Evolutionary conservation across 2,797 vertebrate species (phyloP), one percentile per base, ranked within the genome.

Genomic region (Poeciliopsis turneri): DNA sequence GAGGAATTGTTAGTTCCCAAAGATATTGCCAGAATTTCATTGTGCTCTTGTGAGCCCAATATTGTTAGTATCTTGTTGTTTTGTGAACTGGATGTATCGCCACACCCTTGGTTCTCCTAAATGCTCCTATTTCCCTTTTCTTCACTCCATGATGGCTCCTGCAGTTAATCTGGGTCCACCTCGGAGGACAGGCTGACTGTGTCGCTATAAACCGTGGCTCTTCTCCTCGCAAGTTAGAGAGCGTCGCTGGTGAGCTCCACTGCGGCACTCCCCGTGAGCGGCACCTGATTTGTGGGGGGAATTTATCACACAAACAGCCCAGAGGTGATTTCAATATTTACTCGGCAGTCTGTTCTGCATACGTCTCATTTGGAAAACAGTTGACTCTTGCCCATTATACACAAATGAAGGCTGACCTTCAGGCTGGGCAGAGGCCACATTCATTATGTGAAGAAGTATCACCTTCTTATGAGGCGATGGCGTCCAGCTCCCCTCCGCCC

Each of bases 331-430:
- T 93, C 90, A 92, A 94, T 95, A 95, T 94, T 94, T 94, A 91
- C 91, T 89, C 88, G 86, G 92, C 93, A 93, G 92, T 94, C 94
- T 93, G 91, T 90, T 94, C 91, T 92, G 93, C 94, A 94, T 95
- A 94, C 93, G 95, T 95, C 94, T 96, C 95, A 96, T 96, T 96
- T 96, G 94, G 94, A 95, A 96, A 96, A 95, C 95, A 95, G 95
- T 96, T 95, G 95, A 96, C 95, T 96, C 94, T 95, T 91, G 89
- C 91, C 95, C 92, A 94, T 96, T 96, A 95, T 94, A 94, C 95
- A 95, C 96, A 98, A 98, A 98, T 98, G 97, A 99, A 98, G 97
- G 97, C 97, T 98, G 97, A 97, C 95, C 96, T 97, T 96, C 95
- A 95, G 94, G 90, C 91, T 93, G 94, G 94, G 94, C 94, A 95